These are phyloP conservation scores for Caenorhabditis wallacei DNA, from an alignment of 2,888 invertebrate species.

Conservation along the genomic window DNA sequence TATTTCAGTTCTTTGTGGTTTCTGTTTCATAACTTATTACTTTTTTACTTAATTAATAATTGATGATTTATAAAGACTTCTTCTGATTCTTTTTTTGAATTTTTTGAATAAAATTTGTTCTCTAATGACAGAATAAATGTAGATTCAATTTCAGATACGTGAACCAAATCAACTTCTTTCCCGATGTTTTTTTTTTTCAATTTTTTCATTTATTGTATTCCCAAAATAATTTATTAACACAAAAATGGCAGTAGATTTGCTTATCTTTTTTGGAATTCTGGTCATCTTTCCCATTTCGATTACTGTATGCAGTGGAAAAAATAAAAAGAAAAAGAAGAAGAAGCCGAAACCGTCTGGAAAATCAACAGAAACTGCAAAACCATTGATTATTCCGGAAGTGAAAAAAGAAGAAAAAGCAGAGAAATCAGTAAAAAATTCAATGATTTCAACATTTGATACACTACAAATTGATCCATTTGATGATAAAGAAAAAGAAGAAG, in stretches of 20 bases:
- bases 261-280: constrained; percentile 7
- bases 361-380: constrained; percentile 19
- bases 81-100: not conserved
- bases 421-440: not conserved
- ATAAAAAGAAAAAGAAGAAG: not conserved
- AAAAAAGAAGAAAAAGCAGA: constrained; percentile 9
- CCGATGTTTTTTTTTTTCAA: no score
- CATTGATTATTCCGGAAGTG: constrained; percentile 1
- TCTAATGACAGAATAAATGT: no score
- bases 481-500: constrained; percentile 10
- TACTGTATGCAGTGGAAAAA: constrained; percentile 18
- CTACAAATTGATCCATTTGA: constrained; percentile 4
- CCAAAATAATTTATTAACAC: no score
- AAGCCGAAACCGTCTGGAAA: no score
- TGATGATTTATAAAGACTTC: no score
- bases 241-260: constrained; percentile 19
- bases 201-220: no score
- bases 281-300: constrained; percentile 8
- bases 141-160: not conserved
- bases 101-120: no score
- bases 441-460: not conserved
- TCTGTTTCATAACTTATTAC: not conserved
- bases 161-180: not conserved
- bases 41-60: not conserved
- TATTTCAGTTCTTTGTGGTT: constrained; percentile 18